Conservation (phyloP, 2,797 vertebrate genomes). For the Phataginus tetradactyla region DNA sequence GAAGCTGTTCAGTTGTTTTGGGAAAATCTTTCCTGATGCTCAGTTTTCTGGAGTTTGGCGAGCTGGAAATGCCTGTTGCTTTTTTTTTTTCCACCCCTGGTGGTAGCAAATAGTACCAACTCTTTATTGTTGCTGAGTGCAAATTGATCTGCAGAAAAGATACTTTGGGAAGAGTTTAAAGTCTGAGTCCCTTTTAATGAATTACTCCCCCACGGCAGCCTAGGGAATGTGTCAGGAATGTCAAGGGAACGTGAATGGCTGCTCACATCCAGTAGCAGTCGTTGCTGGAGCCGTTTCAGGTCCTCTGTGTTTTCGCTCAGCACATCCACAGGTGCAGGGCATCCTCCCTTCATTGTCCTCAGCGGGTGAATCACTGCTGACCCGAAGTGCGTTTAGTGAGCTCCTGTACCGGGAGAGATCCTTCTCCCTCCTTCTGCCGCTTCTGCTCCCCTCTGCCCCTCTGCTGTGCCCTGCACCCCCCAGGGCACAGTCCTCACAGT, state of each 20-base stretch:
- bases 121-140: neutral
- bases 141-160: neutral
- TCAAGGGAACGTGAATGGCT: neutral
- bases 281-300: neutral
- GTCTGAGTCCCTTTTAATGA: neutral
- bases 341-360: neutral
- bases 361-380: neutral
- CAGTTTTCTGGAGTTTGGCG: too few species aligned
- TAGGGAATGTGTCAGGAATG: neutral
- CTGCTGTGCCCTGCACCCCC: accelerated
- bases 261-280: neutral
- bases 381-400: too few species aligned
- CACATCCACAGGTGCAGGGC: accelerated
- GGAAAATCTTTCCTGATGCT: neutral
- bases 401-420: neutral
- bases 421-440: neutral
- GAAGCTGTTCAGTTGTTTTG: neutral
- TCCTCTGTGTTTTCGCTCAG: neutral
- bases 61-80: accelerated
- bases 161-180: neutral
- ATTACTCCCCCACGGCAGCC: neutral
- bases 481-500: too few species aligned
- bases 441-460: accelerated
- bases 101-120: accelerated
- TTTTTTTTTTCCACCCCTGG: neutral